These are phyloP conservation scores for Escarpia spicata DNA, from an alignment of 2,888 invertebrate genomes.

Conservation along the genomic window DNA sequence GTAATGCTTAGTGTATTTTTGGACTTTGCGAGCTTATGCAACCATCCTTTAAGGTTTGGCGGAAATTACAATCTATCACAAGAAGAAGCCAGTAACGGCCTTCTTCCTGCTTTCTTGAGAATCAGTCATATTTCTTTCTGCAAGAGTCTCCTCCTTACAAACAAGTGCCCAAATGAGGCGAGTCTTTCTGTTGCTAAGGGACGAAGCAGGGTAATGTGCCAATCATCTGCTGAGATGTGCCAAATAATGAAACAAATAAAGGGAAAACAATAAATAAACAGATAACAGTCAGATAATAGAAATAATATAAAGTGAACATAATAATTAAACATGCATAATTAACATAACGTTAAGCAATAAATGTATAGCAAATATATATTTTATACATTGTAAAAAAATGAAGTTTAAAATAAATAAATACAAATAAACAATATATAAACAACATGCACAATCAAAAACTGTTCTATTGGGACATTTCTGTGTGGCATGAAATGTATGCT, in stretches of 20 bases:
- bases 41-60: not conserved
- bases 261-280: not conserved
- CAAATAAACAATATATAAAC: not conserved
- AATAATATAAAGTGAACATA: too few relatives aligned
- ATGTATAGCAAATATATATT: not conserved
- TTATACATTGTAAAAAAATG: not conserved
- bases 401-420: not conserved
- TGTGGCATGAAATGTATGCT: not conserved
- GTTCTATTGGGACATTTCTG: not conserved
- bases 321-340: not conserved
- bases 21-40: too few relatives aligned
- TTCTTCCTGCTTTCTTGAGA: not conserved
- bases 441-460: not conserved
- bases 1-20: too few relatives aligned
- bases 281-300: too few relatives aligned
- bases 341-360: not conserved
- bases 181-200: not conserved
- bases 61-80: not conserved
- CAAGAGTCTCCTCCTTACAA: not conserved
- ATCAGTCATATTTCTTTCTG: not conserved
- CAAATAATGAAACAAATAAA: not conserved
- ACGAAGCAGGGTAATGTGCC: not conserved
- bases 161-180: not conserved
- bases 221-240: not conserved
- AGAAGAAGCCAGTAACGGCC: not conserved